phyloP scores from a whole-genome alignment of 2,888 invertebrate genomes.

The Macrosoma leucophasiata region DNA sequence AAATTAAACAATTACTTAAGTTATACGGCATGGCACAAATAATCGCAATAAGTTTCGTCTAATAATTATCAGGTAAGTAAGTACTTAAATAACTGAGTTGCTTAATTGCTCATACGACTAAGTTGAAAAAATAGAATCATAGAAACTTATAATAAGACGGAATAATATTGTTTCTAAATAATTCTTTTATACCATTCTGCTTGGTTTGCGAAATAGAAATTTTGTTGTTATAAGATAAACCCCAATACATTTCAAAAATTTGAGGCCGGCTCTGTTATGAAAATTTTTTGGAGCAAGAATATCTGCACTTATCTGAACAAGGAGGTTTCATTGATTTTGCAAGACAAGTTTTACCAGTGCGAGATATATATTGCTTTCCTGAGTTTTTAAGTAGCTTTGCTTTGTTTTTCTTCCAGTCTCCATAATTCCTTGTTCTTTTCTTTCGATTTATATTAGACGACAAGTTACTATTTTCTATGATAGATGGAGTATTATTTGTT shows the following conservation, averaged over 20 bases:
- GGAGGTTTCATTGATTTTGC: constrained; percentile 2
- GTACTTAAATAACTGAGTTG: constrained; percentile 3
- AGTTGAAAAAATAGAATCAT: constrained; percentile 3
- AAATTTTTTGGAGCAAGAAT: too few species aligned
- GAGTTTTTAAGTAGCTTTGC: constrained; percentile 3
- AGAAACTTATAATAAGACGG: too few species aligned
- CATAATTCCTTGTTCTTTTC: constrained; percentile 2
- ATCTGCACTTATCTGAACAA: too few species aligned
- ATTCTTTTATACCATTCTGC: constrained; percentile 2
- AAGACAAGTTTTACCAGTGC: constrained; percentile 1
- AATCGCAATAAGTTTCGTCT: constrained; percentile 2
- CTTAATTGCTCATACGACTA: constrained; percentile 1
- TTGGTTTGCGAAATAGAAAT: constrained; percentile 3
- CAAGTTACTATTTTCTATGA: constrained; percentile 1
- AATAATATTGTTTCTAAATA: too few species aligned
- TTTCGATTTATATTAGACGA: constrained; percentile 3
- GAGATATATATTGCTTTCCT: constrained; percentile 3
- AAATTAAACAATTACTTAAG: constrained; percentile 2
- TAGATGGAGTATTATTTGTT: constrained; percentile 1
- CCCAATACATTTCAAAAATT: too few species aligned
- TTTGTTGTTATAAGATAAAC: too few species aligned
- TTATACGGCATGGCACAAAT: constrained; percentile 2
- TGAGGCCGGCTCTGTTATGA: too few species aligned
- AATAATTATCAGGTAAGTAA: constrained; percentile 1
- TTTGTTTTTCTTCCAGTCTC: not conserved